Evolutionary conservation across 2,888 invertebrate species (phyloP).

Genomic region (Standfussiana lucernea): DNA sequence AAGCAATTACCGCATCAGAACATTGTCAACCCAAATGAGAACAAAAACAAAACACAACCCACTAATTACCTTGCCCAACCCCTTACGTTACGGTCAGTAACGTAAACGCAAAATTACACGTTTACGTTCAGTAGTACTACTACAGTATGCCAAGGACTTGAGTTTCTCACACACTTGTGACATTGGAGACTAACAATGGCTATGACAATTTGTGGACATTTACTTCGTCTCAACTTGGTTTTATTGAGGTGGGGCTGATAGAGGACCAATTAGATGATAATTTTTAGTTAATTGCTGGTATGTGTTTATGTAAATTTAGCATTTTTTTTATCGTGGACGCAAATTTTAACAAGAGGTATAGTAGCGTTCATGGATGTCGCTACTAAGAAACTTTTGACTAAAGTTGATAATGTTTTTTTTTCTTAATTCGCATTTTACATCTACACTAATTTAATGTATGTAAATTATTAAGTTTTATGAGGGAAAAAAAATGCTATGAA

Average conservation of each 20-base stretch:
- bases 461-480: not conserved
- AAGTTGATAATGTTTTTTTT: not conserved
- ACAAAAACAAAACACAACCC: constrained; percentile 32
- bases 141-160: constrained; percentile 62
- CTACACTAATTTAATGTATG: no score
- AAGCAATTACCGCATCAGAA: constrained; percentile 10
- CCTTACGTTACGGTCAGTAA: constrained; percentile 39
- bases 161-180: constrained; percentile 60
- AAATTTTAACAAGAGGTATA: not conserved
- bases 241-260: constrained; percentile 40
- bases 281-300: constrained; percentile 30
- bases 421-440: not conserved
- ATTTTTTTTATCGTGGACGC: not conserved
- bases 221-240: constrained; percentile 48
- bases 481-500: not conserved
- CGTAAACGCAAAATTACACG: constrained; percentile 56
- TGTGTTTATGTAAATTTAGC: constrained; percentile 11
- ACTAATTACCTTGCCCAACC: constrained; percentile 50
- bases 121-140: constrained; percentile 20
- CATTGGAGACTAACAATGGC: constrained; percentile 59
- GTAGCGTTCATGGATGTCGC: not conserved
- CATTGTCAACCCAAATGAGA: constrained; percentile 27
- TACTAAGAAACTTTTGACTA: not conserved
- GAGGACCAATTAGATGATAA: constrained; percentile 32
- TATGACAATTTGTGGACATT: constrained; percentile 28